A percentile compares a stretch with the other conserved stretches of the same genome.
phyloP scores from a whole-genome alignment of 1,140 invertebrate species.

The Proctacanthus coquilletti region DNA sequence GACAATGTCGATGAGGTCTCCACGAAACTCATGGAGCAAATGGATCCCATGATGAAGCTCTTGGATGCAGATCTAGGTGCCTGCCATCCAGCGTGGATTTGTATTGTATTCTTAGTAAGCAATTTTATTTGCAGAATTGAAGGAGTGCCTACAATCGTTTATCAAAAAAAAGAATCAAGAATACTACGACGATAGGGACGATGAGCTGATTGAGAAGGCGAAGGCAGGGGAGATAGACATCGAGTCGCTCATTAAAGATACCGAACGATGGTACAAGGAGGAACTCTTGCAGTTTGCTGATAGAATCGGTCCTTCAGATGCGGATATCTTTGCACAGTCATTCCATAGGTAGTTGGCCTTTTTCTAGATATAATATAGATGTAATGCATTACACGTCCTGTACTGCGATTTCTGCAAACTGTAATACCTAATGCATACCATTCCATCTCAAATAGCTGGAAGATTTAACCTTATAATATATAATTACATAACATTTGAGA shows the following conservation, averaged over 20 bases:
- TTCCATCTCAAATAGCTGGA: too few species aligned
- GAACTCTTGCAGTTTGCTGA: constrained; percentile 51
- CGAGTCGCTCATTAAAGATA: constrained; percentile 49
- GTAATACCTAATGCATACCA: too few species aligned
- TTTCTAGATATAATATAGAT: too few species aligned
- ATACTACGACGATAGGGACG: constrained; percentile 34
- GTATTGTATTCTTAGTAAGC: too few species aligned
- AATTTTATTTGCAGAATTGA: constrained; percentile 16
- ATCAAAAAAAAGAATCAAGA: constrained; percentile 34
- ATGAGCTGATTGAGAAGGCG: constrained; percentile 32
- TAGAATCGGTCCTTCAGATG: constrained; percentile 53
- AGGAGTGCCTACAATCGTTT: constrained; percentile 24
- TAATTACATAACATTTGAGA: too few species aligned
- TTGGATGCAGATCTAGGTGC: constrained; percentile 31
- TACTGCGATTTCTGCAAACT: too few species aligned
- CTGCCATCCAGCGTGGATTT: too few species aligned
- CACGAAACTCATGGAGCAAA: constrained; percentile 27
- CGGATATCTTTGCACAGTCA: constrained; percentile 64
- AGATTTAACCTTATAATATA: too few species aligned
- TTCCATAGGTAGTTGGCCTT: constrained; percentile 49
- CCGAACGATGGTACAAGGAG: constrained; percentile 51
- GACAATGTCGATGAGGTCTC: constrained; percentile 27
- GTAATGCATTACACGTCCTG: too few species aligned
- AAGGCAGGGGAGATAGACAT: constrained; percentile 39
- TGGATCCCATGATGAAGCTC: constrained; percentile 29